Evolutionary conservation across 2,113 vertebrate species (phyloP).

Genomic region (Genyomyrus donnyi): DNA sequence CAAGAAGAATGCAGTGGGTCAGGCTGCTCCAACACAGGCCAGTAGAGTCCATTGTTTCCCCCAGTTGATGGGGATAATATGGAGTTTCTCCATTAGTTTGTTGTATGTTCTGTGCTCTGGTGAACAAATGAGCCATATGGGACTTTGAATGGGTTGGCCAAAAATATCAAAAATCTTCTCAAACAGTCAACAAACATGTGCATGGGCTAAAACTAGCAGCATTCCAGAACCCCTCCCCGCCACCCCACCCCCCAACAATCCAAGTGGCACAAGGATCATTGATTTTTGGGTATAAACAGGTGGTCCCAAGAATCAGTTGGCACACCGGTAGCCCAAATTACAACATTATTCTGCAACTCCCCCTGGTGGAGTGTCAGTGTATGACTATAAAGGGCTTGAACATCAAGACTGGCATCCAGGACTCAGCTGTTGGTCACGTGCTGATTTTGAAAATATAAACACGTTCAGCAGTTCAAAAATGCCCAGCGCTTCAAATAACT

Average conservation of each 20-base stretch:
- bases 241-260: not conserved
- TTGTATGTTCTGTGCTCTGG: not conserved
- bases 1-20: not conserved
- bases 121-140: not conserved
- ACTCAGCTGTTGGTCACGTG: not conserved
- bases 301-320: not conserved
- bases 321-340: not conserved
- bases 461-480: not conserved
- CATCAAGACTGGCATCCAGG: not conserved
- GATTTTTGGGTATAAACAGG: not conserved
- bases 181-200: not conserved
- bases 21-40: not conserved
- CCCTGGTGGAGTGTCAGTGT: not conserved
- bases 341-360: not conserved
- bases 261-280: not conserved
- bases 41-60: not conserved
- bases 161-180: not conserved
- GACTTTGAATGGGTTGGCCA: not conserved
- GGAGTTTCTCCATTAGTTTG: not conserved
- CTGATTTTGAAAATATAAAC: not conserved
- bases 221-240: not conserved
- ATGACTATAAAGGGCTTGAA: not conserved
- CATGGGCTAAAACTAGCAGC: slow-evolving; percentile 3
- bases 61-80: not conserved
- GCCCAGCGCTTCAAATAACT: not conserved